Evolutionary conservation across 2,113 vertebrate genomes (phyloP).

Genomic region (Nymphicus hollandicus): DNA sequence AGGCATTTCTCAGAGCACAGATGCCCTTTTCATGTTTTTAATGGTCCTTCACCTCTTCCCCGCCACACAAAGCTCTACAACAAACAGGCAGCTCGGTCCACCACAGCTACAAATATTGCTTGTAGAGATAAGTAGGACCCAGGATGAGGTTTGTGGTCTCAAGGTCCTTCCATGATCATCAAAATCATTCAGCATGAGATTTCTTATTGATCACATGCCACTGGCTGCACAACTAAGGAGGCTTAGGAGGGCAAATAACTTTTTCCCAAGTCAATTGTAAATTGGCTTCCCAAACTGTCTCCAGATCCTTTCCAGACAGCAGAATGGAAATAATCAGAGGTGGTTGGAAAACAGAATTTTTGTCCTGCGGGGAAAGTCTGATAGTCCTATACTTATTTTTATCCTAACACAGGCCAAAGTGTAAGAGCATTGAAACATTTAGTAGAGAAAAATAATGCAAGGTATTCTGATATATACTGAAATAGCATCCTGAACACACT

Average conservation of each 20-base stretch:
- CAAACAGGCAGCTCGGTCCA: not conserved
- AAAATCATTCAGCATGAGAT: not conserved
- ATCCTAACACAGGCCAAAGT: not conserved
- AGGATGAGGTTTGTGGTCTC: not conserved
- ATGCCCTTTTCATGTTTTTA: not conserved
- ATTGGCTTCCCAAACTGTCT: constrained; percentile 59
- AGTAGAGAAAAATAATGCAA: not conserved
- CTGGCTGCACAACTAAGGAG: constrained; percentile 20
- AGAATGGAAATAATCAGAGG: constrained; percentile 66
- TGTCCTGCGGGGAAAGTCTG: constrained; percentile 52
- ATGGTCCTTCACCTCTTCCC: not conserved
- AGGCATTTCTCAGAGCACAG: not conserved
- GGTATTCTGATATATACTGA: not conserved
- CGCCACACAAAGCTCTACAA: not conserved
- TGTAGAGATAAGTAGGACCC: not conserved
- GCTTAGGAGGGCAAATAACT: constrained; percentile 38
- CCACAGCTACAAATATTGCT: not conserved
- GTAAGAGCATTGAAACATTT: constrained; percentile 27
- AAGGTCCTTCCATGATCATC: not conserved
- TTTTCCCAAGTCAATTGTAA: constrained; percentile 59
- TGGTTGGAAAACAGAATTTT: constrained; percentile 61
- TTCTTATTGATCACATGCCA: constrained; percentile 16
- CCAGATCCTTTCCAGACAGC: constrained; percentile 62
- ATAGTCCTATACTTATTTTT: constrained; percentile 51
- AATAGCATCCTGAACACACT: not conserved